Conservation (phyloP, 2,888 invertebrate species). For the Ochropleura plecta region DNA sequence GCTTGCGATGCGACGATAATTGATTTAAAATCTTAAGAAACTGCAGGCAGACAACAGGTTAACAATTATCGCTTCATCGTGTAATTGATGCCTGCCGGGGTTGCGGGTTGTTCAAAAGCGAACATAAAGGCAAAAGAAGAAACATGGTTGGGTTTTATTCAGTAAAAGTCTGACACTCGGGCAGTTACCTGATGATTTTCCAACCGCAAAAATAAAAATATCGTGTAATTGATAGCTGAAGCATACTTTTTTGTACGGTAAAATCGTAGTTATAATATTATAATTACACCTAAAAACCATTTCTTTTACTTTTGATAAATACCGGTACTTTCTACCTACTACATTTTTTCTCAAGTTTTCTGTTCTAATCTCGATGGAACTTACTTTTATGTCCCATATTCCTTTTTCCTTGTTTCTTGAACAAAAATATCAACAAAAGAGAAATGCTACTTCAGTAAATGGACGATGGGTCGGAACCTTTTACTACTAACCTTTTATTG, state of each 20-base stretch:
- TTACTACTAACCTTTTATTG: conserved; percentile 63
- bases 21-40: background rate
- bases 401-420: conserved; percentile 50
- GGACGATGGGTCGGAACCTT: conserved; percentile 62
- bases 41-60: background rate
- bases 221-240: background rate
- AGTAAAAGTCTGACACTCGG: too few relatives aligned
- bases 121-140: too few relatives aligned
- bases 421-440: conserved; percentile 61
- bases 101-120: too few relatives aligned
- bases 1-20: background rate
- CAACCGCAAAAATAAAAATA: too few relatives aligned
- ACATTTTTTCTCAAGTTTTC: conserved; percentile 27
- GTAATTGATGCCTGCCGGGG: background rate
- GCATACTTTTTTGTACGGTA: background rate
- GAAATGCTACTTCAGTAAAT: conserved; percentile 55
- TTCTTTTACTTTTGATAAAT: too few relatives aligned
- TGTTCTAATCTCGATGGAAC: conserved; percentile 42
- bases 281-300: too few relatives aligned
- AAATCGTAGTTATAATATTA: background rate
- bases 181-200: too few relatives aligned
- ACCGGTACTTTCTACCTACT: too few relatives aligned
- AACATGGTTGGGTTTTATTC: too few relatives aligned
- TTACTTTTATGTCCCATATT: conserved; percentile 52
- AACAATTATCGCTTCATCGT: background rate